Percentiles rank a stretch among this genome's conserved stretches.
Conservation (phyloP, 1,140 invertebrate species). For the Aphaenogaster rudis region DNA sequence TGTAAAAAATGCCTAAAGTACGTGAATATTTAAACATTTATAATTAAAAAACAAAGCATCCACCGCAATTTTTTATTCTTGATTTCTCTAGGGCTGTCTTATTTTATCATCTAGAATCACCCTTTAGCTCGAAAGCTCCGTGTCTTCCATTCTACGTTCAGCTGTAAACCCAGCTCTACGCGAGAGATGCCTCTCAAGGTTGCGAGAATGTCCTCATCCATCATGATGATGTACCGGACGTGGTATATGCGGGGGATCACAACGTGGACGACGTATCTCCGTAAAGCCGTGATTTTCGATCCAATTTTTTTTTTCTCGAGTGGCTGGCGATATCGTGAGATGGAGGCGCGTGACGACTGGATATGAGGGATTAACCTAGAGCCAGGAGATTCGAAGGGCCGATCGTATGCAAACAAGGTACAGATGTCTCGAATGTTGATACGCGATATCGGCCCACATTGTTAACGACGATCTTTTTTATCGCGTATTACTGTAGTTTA, state of each 20-base stretch:
- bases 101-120: too few relatives aligned
- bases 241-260: not conserved
- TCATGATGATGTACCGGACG: not conserved
- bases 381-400: not conserved
- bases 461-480: not conserved
- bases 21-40: too few relatives aligned
- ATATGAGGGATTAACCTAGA: conserved; percentile 17
- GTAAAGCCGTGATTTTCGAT: not conserved
- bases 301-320: not conserved
- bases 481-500: not conserved
- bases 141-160: not conserved
- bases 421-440: not conserved
- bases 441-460: not conserved
- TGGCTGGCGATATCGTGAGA: not conserved
- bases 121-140: not conserved
- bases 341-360: not conserved
- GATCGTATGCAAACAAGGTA: conserved; percentile 8
- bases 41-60: too few relatives aligned
- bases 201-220: too few relatives aligned
- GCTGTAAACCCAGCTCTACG: not conserved
- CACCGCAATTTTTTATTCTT: too few relatives aligned
- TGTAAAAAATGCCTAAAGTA: too few relatives aligned
- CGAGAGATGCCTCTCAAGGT: not conserved
- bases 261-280: not conserved
- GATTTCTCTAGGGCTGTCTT: too few relatives aligned